These are phyloP conservation scores for Gonioctena quinquepunctata DNA, from an alignment of 1,140 invertebrate genomes.

Conservation along the genomic window DNA sequence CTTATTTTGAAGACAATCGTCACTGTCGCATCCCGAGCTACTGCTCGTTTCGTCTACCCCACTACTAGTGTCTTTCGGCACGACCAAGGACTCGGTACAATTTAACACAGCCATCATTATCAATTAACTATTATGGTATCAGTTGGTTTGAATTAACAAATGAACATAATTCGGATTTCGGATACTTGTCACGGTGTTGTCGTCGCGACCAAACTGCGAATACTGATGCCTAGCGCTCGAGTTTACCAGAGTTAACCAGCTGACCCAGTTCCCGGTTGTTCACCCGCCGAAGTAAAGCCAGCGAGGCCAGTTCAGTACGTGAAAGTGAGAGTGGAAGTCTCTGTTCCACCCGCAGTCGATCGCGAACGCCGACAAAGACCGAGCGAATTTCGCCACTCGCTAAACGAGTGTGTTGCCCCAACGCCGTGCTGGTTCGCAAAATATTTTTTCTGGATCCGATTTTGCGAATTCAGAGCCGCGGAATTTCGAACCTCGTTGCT, in stretches of 20 bases:
- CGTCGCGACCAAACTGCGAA: constrained; percentile 27
- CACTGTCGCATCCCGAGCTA: constrained; percentile 65
- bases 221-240: constrained; percentile 56
- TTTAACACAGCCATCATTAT: constrained; percentile 54
- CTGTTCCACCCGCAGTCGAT: constrained; percentile 28
- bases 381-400: constrained; percentile 40
- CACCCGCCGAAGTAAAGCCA: constrained; percentile 58
- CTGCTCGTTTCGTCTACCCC: constrained; percentile 27
- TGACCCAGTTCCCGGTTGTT: constrained; percentile 70
- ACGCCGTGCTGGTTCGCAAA: constrained; percentile 1
- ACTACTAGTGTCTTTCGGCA: constrained; percentile 18
- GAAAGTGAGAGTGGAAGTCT: constrained; percentile 64
- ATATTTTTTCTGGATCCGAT: neutral
- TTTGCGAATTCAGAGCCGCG: neutral
- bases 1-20: constrained; percentile 57
- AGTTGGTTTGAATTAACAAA: neutral
- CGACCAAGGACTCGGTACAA: constrained; percentile 44
- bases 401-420: constrained; percentile 19
- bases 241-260: constrained; percentile 61
- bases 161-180: neutral
- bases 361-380: constrained; percentile 27
- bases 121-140: too few relatives aligned
- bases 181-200: neutral
- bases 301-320: constrained; percentile 58
- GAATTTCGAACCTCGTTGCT: neutral